These are phyloP conservation scores for Penaeus indicus DNA, from an alignment of 1,140 invertebrate genomes.

Conservation along the genomic window DNA sequence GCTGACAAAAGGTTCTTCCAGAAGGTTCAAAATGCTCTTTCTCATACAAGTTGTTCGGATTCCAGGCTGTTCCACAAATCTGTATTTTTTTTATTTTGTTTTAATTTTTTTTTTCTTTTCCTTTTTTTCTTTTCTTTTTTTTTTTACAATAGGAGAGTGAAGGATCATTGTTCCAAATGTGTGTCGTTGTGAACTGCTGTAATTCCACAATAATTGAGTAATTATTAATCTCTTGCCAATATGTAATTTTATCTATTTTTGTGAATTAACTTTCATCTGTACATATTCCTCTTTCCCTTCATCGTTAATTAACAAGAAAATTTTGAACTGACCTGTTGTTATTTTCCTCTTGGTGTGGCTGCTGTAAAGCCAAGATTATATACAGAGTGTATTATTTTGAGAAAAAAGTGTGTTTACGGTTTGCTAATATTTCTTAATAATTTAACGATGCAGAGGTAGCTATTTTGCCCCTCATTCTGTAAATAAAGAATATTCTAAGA, in stretches of 20 bases:
- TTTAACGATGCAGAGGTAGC: too few species aligned
- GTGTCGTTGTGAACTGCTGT: slow-evolving; percentile 19
- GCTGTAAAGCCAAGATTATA: too few species aligned
- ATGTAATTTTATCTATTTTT: slow-evolving; percentile 43
- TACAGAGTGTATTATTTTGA: neutral
- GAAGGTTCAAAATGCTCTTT: too few species aligned
- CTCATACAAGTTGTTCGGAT: too few species aligned
- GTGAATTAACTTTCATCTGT: slow-evolving; percentile 25
- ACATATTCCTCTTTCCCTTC: slow-evolving; percentile 34
- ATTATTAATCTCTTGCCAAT: slow-evolving; percentile 27
- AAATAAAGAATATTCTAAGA: neutral
- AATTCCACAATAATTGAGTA: slow-evolving; percentile 22
- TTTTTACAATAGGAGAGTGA: too few species aligned
- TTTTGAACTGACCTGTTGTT: slow-evolving; percentile 18
- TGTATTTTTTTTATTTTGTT: too few species aligned
- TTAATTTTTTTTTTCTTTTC: neutral
- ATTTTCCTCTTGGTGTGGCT: neutral
- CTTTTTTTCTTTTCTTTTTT: too few species aligned
- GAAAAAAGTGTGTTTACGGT: neutral
- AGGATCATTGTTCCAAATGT: neutral
- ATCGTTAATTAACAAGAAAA: slow-evolving; percentile 38
- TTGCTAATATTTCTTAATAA: too few species aligned
- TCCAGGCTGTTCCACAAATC: too few species aligned
- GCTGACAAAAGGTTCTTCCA: too few species aligned
- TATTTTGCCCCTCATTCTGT: neutral